phyloP scores from a whole-genome alignment of 1,140 invertebrate species.

The Gonatopus flavifemur region DNA sequence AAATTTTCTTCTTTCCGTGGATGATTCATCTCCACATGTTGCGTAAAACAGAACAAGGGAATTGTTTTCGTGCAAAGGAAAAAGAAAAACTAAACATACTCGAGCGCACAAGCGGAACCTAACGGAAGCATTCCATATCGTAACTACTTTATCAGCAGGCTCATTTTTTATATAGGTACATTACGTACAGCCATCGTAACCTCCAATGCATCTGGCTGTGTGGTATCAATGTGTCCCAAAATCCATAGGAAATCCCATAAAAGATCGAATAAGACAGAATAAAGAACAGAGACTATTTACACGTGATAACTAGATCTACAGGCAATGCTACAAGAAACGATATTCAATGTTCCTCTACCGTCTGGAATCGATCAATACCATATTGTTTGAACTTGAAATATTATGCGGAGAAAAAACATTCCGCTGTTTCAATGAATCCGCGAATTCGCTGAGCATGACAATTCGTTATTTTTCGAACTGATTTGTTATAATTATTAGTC shows the following conservation, averaged over 20 bases:
- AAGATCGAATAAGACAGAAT: conserved; percentile 31
- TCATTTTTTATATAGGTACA: conserved; percentile 23
- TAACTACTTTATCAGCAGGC: conserved; percentile 14
- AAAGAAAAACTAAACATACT: conserved; percentile 18
- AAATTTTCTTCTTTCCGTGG: no score
- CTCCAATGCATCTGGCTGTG: conserved; percentile 49
- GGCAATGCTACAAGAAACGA: neutral
- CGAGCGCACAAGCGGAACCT: conserved; percentile 14
- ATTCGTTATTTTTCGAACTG: no score
- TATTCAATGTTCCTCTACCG: no score
- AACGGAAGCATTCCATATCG: conserved; percentile 4
- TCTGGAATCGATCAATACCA: no score
- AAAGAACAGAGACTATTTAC: neutral
- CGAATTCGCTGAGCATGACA: no score
- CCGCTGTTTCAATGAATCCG: no score
- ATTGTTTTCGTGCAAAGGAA: no score
- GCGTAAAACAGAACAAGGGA: no score
- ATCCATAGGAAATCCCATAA: conserved; percentile 33
- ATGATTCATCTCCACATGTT: no score
- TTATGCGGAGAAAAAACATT: no score
- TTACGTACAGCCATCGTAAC: conserved; percentile 50
- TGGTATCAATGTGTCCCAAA: conserved; percentile 22
- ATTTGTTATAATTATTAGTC: no score
- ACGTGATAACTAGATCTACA: neutral
- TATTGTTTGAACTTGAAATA: no score